Percentiles rank a stretch among this genome's conserved stretches.
These are phyloP conservation scores for Mobula hypostoma DNA, from an alignment of 2,113 vertebrate genomes.

Conservation along the genomic window DNA sequence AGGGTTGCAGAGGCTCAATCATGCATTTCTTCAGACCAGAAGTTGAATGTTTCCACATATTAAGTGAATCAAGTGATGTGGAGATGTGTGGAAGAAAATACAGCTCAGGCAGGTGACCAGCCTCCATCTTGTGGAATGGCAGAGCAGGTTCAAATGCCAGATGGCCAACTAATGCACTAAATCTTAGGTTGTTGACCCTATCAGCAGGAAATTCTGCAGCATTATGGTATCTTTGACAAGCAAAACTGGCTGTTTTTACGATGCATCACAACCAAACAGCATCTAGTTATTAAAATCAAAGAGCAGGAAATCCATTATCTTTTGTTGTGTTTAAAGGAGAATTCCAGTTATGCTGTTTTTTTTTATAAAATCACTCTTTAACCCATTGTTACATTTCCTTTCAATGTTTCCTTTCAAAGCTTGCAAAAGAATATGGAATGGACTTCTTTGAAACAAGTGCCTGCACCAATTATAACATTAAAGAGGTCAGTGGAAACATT, in stretches of 20 bases:
- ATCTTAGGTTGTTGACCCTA: neutral
- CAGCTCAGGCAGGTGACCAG: neutral
- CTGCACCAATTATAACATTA: constrained; percentile 92
- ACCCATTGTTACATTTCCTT: neutral
- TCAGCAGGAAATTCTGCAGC: neutral
- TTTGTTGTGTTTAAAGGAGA: neutral
- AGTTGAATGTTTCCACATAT: too few relatives aligned
- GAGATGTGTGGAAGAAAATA: neutral
- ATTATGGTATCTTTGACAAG: neutral
- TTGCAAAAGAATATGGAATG: constrained; percentile 91
- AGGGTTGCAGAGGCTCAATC: too few relatives aligned
- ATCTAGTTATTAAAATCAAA: neutral
- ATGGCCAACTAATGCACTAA: neutral
- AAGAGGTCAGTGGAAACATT: constrained; percentile 67
- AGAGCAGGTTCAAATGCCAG: neutral
- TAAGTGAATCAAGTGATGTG: neutral
- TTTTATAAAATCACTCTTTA: too few relatives aligned
- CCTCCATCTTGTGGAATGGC: neutral
- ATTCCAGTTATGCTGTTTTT: neutral
- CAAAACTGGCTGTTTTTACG: too few relatives aligned
- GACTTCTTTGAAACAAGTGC: constrained; percentile 98
- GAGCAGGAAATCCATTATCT: neutral
- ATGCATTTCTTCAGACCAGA: too few relatives aligned
- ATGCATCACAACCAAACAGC: neutral
- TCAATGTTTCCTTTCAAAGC: constrained; percentile 54